Evolutionary conservation across 2,888 invertebrate genomes (phyloP), one percentile per base, ranked within the genome.

Genomic region (Pristionchus fissidentatus): DNA sequence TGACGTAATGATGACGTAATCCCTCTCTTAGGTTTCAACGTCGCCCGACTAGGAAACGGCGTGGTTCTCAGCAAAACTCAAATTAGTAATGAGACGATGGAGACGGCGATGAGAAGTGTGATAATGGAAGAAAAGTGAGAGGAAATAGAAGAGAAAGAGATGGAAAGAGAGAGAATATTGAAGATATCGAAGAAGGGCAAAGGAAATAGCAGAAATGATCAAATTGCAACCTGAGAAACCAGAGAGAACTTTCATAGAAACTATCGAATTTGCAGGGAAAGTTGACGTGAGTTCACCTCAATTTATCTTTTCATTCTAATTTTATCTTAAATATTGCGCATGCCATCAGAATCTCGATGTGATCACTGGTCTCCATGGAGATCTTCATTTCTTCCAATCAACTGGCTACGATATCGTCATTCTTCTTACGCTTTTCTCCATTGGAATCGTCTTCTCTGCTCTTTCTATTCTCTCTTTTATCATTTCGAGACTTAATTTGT

Each of bases 241-340:
- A 26, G 38, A 35, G 15, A 41, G 57, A 26, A 57, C 49, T n/a
- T 79, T 57, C 35, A 57, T 57, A 1, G 79, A 79, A 26, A 79
- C 79, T 8, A 38, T 57, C 26, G 79, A 79, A 26, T 79, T 79
- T 15, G 79, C 57, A 7, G 79, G 26, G 2, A 38, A 26, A 41
- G 19, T 55, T 49, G 55, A 78, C 13, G 78, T 78, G 52, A 46
- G 75, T 26, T n/a, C n/a, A n/a, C n/a, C n/a, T n/a, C n/a, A n/a
- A n/a, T n/a, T n/a, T n/a, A n/a, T n/a, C n/a, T n/a, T n/a, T n/a
- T n/a, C n/a, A n/a, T n/a, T n/a, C n/a, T n/a, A n/a, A n/a, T n/a
- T n/a, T n/a, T n/a, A n/a, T n/a, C n/a, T 26, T n/a, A 29, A 29
- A 7, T 1, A 26, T 1, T 57, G 8, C n/a, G 29, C n/a, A 26